Evolutionary conservation across 2,797 vertebrate genomes (phyloP).

Genomic region (Oceanodroma leucorhoa): DNA sequence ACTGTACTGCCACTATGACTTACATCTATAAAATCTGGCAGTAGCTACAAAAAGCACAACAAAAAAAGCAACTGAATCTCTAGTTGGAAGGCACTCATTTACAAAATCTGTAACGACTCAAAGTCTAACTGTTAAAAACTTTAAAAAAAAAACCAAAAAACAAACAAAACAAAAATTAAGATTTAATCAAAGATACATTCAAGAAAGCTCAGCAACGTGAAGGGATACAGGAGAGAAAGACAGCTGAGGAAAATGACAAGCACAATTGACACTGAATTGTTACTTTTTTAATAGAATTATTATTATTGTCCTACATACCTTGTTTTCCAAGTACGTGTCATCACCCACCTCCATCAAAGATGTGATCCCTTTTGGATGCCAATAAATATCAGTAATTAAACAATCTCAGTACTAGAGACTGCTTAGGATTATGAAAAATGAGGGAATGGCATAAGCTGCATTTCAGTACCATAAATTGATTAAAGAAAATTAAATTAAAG

Average conservation of each 20-base stretch:
- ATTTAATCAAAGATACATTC: not conserved
- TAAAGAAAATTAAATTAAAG: not conserved
- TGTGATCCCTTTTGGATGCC: not conserved
- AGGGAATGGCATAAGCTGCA: not conserved
- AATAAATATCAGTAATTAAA: not conserved
- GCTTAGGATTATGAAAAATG: not conserved
- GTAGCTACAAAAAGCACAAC: not conserved
- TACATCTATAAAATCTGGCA: not conserved
- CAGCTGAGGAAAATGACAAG: not conserved
- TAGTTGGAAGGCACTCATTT: not conserved
- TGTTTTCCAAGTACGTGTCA: not conserved
- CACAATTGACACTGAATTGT: rapidly evolving
- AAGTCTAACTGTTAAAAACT: not conserved
- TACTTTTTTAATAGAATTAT: not conserved
- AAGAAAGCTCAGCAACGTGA: not conserved
- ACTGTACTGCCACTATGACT: not conserved
- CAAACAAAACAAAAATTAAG: not conserved
- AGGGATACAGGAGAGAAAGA: not conserved
- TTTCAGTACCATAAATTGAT: not conserved
- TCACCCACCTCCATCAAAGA: not conserved
- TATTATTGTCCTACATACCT: not conserved
- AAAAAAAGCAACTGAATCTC: not conserved
- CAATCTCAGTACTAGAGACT: not conserved
- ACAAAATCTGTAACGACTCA: rapidly evolving
- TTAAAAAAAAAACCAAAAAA: too few species aligned